A percentile compares a stretch with the other conserved stretches of the same genome.
Evolutionary conservation across 2,888 invertebrate genomes (phyloP).

Genomic region (Caenorhabditis afra): DNA sequence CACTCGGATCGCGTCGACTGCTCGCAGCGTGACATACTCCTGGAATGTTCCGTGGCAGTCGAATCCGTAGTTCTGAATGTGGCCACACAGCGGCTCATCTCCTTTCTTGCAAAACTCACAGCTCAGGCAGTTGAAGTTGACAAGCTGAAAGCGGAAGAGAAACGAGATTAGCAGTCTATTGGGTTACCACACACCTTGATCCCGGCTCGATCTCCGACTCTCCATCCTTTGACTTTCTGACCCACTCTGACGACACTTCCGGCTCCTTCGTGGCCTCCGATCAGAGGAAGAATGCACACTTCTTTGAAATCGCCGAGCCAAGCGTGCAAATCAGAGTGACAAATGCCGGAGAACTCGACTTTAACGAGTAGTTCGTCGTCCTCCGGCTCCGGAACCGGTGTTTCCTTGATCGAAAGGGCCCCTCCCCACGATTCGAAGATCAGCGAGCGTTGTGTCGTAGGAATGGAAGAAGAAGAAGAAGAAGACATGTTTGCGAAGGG

Average conservation of each 20-base stretch:
- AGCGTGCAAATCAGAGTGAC: constrained; percentile 66
- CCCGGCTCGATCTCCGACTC: constrained; percentile 66
- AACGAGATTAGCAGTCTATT: too few relatives aligned
- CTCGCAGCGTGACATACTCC: constrained; percentile 62
- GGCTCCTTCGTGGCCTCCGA: constrained; percentile 70
- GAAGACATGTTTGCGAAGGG: not conserved
- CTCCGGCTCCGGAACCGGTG: constrained; percentile 51
- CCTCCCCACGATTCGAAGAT: constrained; percentile 46
- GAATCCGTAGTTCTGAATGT: constrained; percentile 47
- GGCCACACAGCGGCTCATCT: constrained; percentile 57
- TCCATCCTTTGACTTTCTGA: constrained; percentile 57
- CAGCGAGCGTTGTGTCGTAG: constrained; percentile 50
- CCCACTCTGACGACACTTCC: constrained; percentile 66
- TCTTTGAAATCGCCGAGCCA: constrained; percentile 50
- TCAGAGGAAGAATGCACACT: constrained; percentile 42
- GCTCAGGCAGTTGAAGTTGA: constrained; percentile 64
- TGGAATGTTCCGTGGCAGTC: constrained; percentile 62
- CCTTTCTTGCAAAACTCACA: constrained; percentile 68
- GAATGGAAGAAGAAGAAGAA: constrained; percentile 16
- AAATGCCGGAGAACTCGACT: constrained; percentile 64
- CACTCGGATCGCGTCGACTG: constrained; percentile 57
- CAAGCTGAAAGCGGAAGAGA: constrained; percentile 43
- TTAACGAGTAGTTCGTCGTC: constrained; percentile 64
- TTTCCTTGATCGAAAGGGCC: constrained; percentile 38
- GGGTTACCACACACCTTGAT: too few relatives aligned